Evolutionary conservation across 2,888 invertebrate species (phyloP).

Genomic region (Nymphalis urticae): DNA sequence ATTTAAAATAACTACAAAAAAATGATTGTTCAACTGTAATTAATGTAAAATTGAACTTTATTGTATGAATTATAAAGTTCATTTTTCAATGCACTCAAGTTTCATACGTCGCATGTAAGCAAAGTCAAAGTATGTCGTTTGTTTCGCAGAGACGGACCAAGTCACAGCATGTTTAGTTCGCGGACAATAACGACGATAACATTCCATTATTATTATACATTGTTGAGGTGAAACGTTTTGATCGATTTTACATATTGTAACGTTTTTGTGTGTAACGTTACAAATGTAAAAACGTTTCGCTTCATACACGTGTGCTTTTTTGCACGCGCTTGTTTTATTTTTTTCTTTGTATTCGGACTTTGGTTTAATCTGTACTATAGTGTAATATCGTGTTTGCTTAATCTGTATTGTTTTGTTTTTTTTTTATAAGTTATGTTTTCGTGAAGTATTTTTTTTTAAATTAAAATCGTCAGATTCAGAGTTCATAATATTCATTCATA

Average conservation of each 20-base stretch:
- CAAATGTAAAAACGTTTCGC: too few relatives aligned
- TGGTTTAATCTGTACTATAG: constrained; percentile 19
- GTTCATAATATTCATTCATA: too few relatives aligned
- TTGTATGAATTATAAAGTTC: too few relatives aligned
- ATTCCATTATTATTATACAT: constrained; percentile 22
- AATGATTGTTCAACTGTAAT: too few relatives aligned
- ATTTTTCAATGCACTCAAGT: constrained; percentile 7
- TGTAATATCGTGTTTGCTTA: background rate
- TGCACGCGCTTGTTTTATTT: background rate
- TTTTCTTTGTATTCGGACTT: constrained; percentile 16
- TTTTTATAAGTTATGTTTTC: background rate
- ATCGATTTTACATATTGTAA: too few relatives aligned
- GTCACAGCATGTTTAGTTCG: constrained; percentile 77
- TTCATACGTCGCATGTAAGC: constrained; percentile 5
- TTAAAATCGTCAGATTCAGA: too few relatives aligned
- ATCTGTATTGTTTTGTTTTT: background rate
- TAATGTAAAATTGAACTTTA: too few relatives aligned
- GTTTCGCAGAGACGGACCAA: constrained; percentile 75
- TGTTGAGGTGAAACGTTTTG: too few relatives aligned
- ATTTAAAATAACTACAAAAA: too few relatives aligned
- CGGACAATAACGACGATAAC: constrained; percentile 35
- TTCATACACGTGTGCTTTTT: constrained; percentile 5
- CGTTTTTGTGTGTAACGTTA: too few relatives aligned
- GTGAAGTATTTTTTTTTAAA: too few relatives aligned
- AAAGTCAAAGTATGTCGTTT: constrained; percentile 49